Evolutionary conservation across 2,888 invertebrate species (phyloP), one percentile per base, ranked within the genome.

Genomic region (Cephus pygmeus): DNA sequence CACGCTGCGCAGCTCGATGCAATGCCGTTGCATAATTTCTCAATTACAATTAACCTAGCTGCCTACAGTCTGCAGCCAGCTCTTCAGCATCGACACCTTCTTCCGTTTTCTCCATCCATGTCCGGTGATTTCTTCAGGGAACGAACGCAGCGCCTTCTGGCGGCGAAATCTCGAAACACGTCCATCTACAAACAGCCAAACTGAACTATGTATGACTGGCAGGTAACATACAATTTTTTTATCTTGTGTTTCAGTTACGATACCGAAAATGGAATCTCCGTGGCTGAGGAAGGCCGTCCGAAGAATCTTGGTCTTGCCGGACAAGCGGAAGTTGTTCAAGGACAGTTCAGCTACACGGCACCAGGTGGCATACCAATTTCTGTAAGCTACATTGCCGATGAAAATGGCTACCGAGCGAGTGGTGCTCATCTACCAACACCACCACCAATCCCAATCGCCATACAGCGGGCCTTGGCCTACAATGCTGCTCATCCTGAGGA

Each of bases 341-440:
- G 95, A 73, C 94, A 94, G 84, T 95, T 93, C 86, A 94, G 94
- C 83, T 95, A 95, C 90, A 95, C 94, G 56, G 93, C 95, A 1
- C 95, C 95, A 3, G 95, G 95, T 82, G 95, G 95, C 69, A 92
- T 93, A 6, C 92, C 94, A 23, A 94, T 95, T 81, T 88, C 93
- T 1, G 92, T 95, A 23, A 92, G 93, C 12, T 95, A 95, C 87
- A 93, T 94, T 68, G 95, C 95, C n/a, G 95, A 95, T 83, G 95
- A 95, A 85, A 94, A 95, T 82, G 95, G 95, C 73, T 95, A 95
- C 90, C 94, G 94, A 85, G 94, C 95, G 12, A 93, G 93, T 91
- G 96, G 96, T 69, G 95, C 94, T 75, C 96, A 96, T 90, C 92
- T 96, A 73, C 96, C 96, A 23, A 96, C 96, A 12, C 95, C 96